Evolutionary conservation across 37 sponge, comb jelly and placozoan genomes (phyloP).

Genomic region (Lycopodina hypogea): DNA sequence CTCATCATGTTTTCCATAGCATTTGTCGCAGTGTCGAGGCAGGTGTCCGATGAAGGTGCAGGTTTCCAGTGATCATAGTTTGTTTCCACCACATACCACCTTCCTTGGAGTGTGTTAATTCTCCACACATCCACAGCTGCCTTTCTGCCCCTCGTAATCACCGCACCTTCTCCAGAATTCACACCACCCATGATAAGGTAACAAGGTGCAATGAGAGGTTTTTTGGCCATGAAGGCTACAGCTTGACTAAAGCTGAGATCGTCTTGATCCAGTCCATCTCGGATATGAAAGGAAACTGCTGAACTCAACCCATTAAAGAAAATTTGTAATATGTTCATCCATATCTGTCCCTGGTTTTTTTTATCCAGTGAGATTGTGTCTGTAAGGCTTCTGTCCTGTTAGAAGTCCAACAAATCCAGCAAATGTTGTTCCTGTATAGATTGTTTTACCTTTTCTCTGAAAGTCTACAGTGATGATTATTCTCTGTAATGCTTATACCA

Average conservation of each 20-base stretch:
- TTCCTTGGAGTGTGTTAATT: constrained; percentile 39
- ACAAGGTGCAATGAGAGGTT: constrained; percentile 76
- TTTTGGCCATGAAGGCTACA: constrained; percentile 46
- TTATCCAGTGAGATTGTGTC: constrained; percentile 81
- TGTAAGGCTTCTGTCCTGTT: constrained; percentile 72
- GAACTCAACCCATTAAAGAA: constrained; percentile 27
- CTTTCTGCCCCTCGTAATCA: constrained; percentile 79
- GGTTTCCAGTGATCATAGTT: constrained; percentile 92
- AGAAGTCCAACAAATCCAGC: constrained; percentile 85
- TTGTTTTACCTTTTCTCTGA: constrained; percentile 57
- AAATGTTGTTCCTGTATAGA: constrained; percentile 78
- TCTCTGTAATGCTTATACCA: constrained; percentile 47
- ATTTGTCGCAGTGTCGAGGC: constrained; percentile 80
- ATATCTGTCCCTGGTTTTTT: constrained; percentile 64
- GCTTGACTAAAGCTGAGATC: constrained; percentile 45
- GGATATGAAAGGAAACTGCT: constrained; percentile 36
- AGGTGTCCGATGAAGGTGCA: constrained; percentile 77
- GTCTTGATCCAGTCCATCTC: constrained; percentile 47
- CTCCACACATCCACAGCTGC: constrained; percentile 59
- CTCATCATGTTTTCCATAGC: constrained; percentile 65
- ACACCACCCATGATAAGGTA: constrained; percentile 86
- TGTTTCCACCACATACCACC: constrained; percentile 94
- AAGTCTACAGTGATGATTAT: constrained; percentile 77
- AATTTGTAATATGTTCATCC: constrained; percentile 65
- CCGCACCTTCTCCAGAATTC: constrained; percentile 70